phyloP scores from a whole-genome alignment of 2,888 invertebrate genomes.

The Orchesellides sinensis region DNA sequence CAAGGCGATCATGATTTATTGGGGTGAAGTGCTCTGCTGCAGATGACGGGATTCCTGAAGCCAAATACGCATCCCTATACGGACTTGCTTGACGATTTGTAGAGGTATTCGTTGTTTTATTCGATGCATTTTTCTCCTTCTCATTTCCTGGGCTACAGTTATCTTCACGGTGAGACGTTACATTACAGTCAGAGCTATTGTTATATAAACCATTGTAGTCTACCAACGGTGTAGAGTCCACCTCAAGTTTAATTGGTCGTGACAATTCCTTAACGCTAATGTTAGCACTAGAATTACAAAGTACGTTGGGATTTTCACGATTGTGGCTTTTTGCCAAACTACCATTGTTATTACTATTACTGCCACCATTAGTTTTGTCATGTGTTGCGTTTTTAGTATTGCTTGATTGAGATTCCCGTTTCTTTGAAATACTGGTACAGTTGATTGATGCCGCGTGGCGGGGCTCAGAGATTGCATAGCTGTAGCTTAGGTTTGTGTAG shows the following conservation, averaged over 20 bases:
- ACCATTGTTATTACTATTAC: conserved; percentile 16
- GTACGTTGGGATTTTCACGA: not conserved
- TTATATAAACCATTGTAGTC: conserved; percentile 46
- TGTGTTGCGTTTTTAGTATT: conserved; percentile 32
- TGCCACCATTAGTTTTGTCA: not conserved
- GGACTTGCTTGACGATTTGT: conserved; percentile 13
- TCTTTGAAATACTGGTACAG: conserved; percentile 34
- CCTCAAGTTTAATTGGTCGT: conserved; percentile 48
- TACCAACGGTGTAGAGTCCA: conserved; percentile 24
- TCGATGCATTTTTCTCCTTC: conserved; percentile 51
- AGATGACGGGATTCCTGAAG: conserved; percentile 3
- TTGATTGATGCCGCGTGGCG: conserved; percentile 15
- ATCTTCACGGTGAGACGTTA: conserved; percentile 8
- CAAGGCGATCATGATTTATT: conserved; percentile 50
- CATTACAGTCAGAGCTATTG: conserved; percentile 29
- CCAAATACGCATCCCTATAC: conserved; percentile 42
- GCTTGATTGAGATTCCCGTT: conserved; percentile 46
- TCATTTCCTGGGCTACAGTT: conserved; percentile 30
- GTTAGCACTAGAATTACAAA: conserved; percentile 15
- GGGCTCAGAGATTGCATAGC: conserved; percentile 31
- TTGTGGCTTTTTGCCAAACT: not conserved
- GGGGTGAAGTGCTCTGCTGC: conserved; percentile 53
- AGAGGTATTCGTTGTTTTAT: conserved; percentile 38
- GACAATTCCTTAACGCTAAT: conserved; percentile 44
- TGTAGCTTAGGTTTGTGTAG: conserved; percentile 57